Evolutionary conservation across 2,113 vertebrate species (phyloP).

Genomic region (Nematolebias whitei): DNA sequence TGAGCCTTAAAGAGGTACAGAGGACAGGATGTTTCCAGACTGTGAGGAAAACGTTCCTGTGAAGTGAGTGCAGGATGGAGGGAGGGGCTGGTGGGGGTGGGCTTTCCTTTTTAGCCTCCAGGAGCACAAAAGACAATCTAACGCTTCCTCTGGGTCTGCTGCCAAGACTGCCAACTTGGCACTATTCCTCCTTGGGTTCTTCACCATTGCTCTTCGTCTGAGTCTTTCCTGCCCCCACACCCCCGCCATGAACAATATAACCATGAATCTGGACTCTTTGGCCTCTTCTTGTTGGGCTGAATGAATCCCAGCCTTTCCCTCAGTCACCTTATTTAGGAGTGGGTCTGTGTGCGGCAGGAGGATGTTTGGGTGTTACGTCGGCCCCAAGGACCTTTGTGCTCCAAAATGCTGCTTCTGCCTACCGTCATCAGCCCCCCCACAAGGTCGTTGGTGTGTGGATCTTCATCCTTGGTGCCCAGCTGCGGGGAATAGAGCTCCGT

Average conservation of each 20-base stretch:
- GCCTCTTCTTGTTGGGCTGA: no score
- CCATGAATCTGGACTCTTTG: background rate
- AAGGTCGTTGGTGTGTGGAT: slow-evolving; percentile 94
- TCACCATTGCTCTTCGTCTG: slow-evolving; percentile 55
- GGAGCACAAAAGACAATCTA: slow-evolving; percentile 83
- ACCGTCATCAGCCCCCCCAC: slow-evolving; percentile 96
- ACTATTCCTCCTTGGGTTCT: slow-evolving; percentile 63
- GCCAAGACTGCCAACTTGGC: slow-evolving; percentile 83
- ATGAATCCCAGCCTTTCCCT: no score
- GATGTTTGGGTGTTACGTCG: slow-evolving; percentile 38
- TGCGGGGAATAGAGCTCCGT: slow-evolving; percentile 97
- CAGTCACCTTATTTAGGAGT: no score
- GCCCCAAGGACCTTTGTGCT: no score
- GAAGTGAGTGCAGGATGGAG: slow-evolving; percentile 38
- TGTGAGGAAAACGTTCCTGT: slow-evolving; percentile 72
- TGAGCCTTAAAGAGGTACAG: slow-evolving; percentile 38
- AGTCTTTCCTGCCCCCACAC: slow-evolving; percentile 15
- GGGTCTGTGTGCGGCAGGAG: no score
- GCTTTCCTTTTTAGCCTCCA: slow-evolving; percentile 77
- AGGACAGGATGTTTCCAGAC: slow-evolving; percentile 80
- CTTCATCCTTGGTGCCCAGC: slow-evolving; percentile 91
- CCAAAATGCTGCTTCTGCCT: no score
- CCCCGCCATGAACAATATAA: background rate
- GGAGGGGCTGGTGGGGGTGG: slow-evolving; percentile 44
- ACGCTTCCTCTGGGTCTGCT: slow-evolving; percentile 79